Evolutionary conservation across 2,113 vertebrate genomes (phyloP).

Genomic region (Phaethornis superciliosus): DNA sequence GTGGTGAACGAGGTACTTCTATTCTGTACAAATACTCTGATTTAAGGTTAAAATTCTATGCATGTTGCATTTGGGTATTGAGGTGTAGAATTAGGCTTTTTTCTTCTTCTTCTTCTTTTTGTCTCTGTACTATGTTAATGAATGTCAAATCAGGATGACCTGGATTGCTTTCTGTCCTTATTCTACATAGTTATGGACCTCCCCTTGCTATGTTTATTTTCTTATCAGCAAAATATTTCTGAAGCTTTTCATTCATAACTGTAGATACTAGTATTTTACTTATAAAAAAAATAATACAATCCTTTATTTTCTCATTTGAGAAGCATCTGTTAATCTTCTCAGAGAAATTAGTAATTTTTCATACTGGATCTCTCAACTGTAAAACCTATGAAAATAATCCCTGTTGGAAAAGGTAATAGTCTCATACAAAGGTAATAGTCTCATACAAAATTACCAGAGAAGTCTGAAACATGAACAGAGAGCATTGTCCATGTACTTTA

Average conservation of each 20-base stretch:
- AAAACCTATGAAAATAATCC: neutral
- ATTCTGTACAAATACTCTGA: neutral
- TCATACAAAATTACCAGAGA: neutral
- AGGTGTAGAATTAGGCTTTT: too few relatives aligned
- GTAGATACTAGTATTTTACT: neutral
- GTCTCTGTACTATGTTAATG: neutral
- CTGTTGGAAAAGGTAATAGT: too few relatives aligned
- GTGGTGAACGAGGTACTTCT: neutral
- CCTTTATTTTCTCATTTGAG: neutral
- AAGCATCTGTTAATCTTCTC: constrained; percentile 19
- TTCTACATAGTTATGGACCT: neutral
- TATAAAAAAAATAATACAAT: neutral
- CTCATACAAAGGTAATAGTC: neutral
- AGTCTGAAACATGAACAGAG: neutral
- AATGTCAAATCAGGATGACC: neutral
- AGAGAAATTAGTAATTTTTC: neutral
- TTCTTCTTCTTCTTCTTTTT: neutral
- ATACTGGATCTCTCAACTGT: neutral
- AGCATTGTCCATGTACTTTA: neutral
- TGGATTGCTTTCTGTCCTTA: neutral
- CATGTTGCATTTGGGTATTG: neutral
- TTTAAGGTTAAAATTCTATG: neutral
- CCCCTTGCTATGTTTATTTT: neutral
- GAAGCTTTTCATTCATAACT: neutral
- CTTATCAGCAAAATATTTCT: neutral